These are phyloP conservation scores for Saguinus imperator DNA, from an alignment of 2,113 vertebrate species.

Conservation along the genomic window DNA sequence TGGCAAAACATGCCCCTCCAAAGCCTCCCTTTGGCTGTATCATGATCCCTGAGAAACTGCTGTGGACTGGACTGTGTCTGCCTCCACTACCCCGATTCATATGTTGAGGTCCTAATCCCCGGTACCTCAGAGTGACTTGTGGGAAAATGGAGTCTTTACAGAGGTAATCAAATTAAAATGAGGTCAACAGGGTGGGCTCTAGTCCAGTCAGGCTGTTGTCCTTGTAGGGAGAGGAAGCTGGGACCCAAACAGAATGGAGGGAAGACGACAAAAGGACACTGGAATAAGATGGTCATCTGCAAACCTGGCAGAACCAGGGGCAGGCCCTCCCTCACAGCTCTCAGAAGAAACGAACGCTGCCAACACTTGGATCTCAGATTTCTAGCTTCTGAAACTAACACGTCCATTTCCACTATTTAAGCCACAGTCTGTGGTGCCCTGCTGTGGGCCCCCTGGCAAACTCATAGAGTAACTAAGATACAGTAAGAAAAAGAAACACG, in stretches of 20 bases:
- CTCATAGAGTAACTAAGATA: neutral
- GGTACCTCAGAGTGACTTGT: neutral
- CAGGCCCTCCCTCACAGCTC: neutral
- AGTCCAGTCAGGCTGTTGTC: neutral
- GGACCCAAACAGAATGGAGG: neutral
- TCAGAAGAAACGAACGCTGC: neutral
- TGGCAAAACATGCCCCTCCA: neutral
- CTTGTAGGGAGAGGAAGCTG: neutral
- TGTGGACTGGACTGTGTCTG: neutral
- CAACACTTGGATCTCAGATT: neutral
- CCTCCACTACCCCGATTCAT: neutral
- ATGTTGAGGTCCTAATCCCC: neutral
- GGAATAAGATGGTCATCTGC: neutral
- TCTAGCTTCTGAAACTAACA: neutral
- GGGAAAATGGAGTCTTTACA: neutral
- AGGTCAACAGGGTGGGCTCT: neutral
- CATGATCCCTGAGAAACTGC: neutral
- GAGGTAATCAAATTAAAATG: neutral
- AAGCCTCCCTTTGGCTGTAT: neutral
- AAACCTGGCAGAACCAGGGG: neutral
- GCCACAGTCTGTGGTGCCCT: too few species aligned
- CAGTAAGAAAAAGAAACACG: neutral
- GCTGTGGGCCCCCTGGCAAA: neutral
- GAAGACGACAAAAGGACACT: fast-evolving
- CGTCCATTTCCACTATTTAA: neutral